Percentiles rank a stretch among this genome's conserved stretches.
Conservation (phyloP, 2,797 vertebrate genomes). For the Myioborus melanocephalus region DNA sequence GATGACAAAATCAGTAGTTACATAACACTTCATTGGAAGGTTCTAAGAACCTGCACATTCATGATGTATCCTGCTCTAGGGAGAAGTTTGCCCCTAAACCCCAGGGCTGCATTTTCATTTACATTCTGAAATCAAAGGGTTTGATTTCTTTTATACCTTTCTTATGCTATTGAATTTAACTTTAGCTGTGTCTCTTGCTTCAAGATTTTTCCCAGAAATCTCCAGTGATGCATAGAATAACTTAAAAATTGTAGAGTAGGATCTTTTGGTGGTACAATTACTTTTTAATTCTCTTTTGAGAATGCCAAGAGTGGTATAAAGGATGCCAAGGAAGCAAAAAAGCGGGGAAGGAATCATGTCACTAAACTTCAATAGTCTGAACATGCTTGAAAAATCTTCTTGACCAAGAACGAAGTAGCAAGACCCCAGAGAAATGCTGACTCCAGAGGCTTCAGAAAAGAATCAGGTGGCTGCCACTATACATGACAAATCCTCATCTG, state of each 20-base stretch:
- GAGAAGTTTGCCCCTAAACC: not conserved
- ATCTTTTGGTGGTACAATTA: not conserved
- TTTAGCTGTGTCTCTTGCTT: not conserved
- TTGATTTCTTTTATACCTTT: not conserved
- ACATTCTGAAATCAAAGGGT: not conserved
- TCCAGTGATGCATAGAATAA: constrained; percentile 14
- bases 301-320: not conserved
- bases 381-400: not conserved
- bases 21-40: not conserved
- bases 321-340: not conserved
- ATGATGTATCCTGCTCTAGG: not conserved
- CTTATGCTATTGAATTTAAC: not conserved
- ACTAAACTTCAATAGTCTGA: not conserved
- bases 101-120: not conserved
- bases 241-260: not conserved
- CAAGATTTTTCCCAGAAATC: not conserved
- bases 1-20: not conserved
- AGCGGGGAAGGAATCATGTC: not conserved
- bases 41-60: not conserved
- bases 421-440: not conserved
- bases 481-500: not conserved
- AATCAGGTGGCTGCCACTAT: not conserved
- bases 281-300: not conserved
- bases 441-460: not conserved
- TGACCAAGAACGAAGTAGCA: not conserved